Evolutionary conservation across 2,113 vertebrate species (phyloP), one percentile per base, ranked within the genome.

Genomic region (Myotis davidii): DNA sequence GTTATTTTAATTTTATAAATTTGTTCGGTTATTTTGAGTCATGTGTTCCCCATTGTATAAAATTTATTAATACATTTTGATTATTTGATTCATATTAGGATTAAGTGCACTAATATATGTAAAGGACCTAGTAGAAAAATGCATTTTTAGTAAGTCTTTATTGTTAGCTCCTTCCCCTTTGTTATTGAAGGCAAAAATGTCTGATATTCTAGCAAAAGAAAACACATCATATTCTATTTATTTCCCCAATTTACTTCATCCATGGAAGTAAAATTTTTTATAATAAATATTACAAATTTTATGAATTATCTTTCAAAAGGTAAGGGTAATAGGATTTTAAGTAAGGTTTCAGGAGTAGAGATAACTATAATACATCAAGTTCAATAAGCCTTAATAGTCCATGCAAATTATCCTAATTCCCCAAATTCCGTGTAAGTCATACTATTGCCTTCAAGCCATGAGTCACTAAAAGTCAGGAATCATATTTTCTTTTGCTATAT

Each of bases 1-100:
- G 4, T 32, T 88, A 52, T 83, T 70, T 91, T 78, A 77, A 32
- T 88, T 94, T 86, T 61, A 70, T 39, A 84, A 85, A 29, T 65
- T 42, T 85, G 1, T 29, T 85, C 9, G 59, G 25, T 90, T 84
- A 70, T 29, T 25, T n/a, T 39, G 50, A 87, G 13, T 2, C 6
- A 72, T 52, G 69, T 64, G 87, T 92, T 70, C 0, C 6, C 32
- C 17, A 76, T 5, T 79, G 25, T 39, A 17, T 54, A 74, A 76
- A 42, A 59, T 61, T 52, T 83, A 34, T 85, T 83, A 78, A 59
- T 92, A 39, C 78, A 2, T 48, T 96, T 96, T 70, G 3, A 72
- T 74, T 89, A 73, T 61, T 74, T 54, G 25, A 37, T 88, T 45
- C 1, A 5, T 65, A 20, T 72, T 88, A 25, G 39, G 27, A 86